phyloP scores from a whole-genome alignment of 2,888 invertebrate species.

The Drosophila paracracens region DNA sequence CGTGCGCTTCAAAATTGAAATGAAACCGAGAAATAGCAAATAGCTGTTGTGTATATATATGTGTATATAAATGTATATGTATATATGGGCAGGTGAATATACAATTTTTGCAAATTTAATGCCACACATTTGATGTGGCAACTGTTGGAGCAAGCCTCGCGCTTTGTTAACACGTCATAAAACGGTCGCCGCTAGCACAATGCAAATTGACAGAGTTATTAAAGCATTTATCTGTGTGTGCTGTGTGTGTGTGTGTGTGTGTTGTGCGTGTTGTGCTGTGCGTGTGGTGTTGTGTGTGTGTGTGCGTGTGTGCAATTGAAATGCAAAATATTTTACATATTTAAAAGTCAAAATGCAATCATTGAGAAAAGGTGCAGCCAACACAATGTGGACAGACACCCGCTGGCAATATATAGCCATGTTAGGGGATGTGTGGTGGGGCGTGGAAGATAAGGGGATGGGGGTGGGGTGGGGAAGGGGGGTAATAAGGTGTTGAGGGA shows the following conservation, averaged over 20 bases:
- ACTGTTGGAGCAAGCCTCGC: slow-evolving; percentile 33
- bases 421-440: not conserved
- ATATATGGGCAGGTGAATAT: not conserved
- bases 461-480: not conserved
- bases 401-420: slow-evolving; percentile 2
- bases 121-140: not conserved
- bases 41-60: not conserved
- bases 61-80: not conserved
- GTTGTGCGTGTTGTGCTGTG: slow-evolving; percentile 33
- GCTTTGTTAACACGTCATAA: slow-evolving; percentile 36
- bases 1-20: not conserved
- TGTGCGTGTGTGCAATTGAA: slow-evolving; percentile 69
- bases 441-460: no score
- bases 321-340: slow-evolving; percentile 73
- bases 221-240: slow-evolving; percentile 37
- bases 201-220: slow-evolving; percentile 61
- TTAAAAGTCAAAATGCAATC: slow-evolving; percentile 68
- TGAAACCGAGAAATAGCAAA: not conserved
- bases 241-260: slow-evolving; percentile 20
- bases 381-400: slow-evolving; percentile 21
- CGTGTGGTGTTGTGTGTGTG: slow-evolving; percentile 19
- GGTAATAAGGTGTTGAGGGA: not conserved
- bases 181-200: slow-evolving; percentile 18
- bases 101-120: not conserved
- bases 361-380: slow-evolving; percentile 65